Evolutionary conservation across 2,797 vertebrate genomes (phyloP).

Genomic region (Typhlichthys subterraneus): DNA sequence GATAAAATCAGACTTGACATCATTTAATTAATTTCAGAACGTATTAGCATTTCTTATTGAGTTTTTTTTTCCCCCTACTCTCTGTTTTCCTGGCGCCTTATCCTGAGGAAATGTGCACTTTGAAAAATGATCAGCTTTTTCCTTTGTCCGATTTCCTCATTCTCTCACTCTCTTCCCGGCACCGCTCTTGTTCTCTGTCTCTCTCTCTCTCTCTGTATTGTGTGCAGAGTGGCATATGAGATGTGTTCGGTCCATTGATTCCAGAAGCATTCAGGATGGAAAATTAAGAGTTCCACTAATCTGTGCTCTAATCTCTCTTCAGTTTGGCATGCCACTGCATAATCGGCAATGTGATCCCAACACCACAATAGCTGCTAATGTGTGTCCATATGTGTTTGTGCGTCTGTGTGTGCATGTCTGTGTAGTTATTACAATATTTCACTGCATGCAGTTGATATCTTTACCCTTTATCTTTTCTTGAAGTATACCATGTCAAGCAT

Average conservation of each 20-base stretch:
- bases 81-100: conserved; percentile 35
- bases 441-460: not conserved
- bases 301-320: conserved; percentile 61
- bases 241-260: conserved; percentile 54
- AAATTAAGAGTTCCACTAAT: conserved; percentile 61
- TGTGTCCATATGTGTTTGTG: conserved; percentile 12
- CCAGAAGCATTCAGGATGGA: conserved; percentile 51
- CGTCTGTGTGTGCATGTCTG: conserved; percentile 7
- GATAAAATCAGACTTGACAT: conserved; percentile 88
- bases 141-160: conserved; percentile 18
- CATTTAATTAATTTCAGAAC: conserved; percentile 87
- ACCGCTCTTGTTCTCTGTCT: conserved; percentile 24
- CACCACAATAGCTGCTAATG: conserved; percentile 32
- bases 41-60: conserved; percentile 73
- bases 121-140: conserved; percentile 52
- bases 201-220: conserved; percentile 15
- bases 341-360: conserved; percentile 45
- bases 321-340: conserved; percentile 53
- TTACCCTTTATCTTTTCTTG: not conserved
- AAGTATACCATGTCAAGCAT: not conserved
- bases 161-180: not conserved
- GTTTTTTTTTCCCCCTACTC: conserved; percentile 31
- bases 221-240: conserved; percentile 19
- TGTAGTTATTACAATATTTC: not conserved
- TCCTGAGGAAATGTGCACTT: conserved; percentile 50